A percentile compares a stretch with the other conserved stretches of the same genome.
Evolutionary conservation across 2,797 vertebrate genomes (phyloP).

Genomic region (Silurus lanzhouensis): DNA sequence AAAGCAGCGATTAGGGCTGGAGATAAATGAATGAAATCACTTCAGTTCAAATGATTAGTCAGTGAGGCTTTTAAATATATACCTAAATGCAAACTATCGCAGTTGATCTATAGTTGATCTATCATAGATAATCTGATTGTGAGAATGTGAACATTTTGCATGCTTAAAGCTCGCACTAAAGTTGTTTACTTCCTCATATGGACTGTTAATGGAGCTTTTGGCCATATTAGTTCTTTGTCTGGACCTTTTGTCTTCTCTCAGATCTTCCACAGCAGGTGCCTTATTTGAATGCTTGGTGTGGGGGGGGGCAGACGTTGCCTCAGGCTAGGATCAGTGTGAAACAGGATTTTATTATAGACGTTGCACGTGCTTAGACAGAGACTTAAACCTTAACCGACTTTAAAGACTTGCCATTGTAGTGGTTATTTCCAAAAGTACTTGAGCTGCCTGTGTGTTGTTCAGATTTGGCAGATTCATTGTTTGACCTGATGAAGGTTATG

Average conservation of each 20-base stretch:
- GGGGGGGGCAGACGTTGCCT: conserved; percentile 5
- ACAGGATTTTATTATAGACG: conserved; percentile 14
- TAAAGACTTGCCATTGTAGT: background rate
- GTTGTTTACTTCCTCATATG: background rate
- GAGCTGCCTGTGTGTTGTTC: background rate
- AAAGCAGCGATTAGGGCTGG: background rate
- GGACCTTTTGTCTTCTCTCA: conserved; percentile 9
- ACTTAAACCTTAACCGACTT: background rate
- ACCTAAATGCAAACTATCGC: background rate
- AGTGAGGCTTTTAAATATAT: background rate
- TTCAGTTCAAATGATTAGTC: background rate
- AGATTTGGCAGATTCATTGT: conserved; percentile 11
- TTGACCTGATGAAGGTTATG: background rate
- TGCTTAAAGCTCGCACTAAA: background rate
- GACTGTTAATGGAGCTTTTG: background rate
- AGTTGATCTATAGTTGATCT: background rate
- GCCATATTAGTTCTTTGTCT: conserved; percentile 10
- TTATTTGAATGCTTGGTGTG: conserved; percentile 23
- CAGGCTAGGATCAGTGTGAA: conserved; percentile 26
- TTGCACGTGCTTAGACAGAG: background rate
- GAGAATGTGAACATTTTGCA: background rate
- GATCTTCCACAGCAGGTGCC: background rate
- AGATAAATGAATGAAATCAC: background rate
- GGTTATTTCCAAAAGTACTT: background rate
- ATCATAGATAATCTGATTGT: background rate